phyloP scores from a whole-genome alignment of 2,888 invertebrate genomes.

The Eupithecia vulgata region DNA sequence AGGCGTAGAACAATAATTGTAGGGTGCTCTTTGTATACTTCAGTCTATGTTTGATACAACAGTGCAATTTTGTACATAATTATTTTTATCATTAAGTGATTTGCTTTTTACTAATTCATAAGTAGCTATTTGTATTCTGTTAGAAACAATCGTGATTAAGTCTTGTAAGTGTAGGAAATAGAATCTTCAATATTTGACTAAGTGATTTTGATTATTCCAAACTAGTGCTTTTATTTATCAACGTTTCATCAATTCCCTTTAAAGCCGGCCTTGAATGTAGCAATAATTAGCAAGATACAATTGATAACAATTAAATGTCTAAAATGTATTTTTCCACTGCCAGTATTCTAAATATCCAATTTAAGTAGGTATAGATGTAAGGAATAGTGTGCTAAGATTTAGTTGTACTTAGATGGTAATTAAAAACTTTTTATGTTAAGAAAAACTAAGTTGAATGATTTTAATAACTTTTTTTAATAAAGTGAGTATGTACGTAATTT shows the following conservation, averaged over 20 bases:
- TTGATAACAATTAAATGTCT: slow-evolving; percentile 48
- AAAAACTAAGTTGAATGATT: slow-evolving; percentile 77
- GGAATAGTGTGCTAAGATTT: slow-evolving; percentile 55
- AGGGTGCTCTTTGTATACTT: slow-evolving; percentile 67
- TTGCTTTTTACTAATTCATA: slow-evolving; percentile 48
- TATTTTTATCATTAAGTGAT: slow-evolving; percentile 43
- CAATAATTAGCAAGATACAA: slow-evolving; percentile 54
- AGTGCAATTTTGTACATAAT: slow-evolving; percentile 63
- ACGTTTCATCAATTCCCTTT: slow-evolving; percentile 21
- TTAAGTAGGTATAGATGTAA: slow-evolving; percentile 50
- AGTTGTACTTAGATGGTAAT: slow-evolving; percentile 50
- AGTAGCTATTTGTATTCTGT: slow-evolving; percentile 39
- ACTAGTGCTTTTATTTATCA: slow-evolving; percentile 18
- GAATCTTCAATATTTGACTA: slow-evolving; percentile 23
- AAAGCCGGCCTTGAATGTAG: slow-evolving; percentile 47
- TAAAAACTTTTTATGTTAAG: slow-evolving; percentile 57
- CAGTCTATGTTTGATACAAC: slow-evolving; percentile 47
- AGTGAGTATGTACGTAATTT: slow-evolving; percentile 49
- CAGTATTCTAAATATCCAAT: slow-evolving; percentile 79
- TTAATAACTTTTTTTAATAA: slow-evolving; percentile 83
- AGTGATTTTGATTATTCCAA: slow-evolving; percentile 18
- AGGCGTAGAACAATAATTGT: slow-evolving; percentile 50
- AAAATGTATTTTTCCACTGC: slow-evolving; percentile 83
- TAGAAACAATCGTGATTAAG: slow-evolving; percentile 50
- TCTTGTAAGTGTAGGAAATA: slow-evolving; percentile 40